A percentile compares a stretch with the other conserved stretches of the same genome.
Conservation (phyloP, 2,888 invertebrate species). For the Zhuqinia jingwanae region DNA sequence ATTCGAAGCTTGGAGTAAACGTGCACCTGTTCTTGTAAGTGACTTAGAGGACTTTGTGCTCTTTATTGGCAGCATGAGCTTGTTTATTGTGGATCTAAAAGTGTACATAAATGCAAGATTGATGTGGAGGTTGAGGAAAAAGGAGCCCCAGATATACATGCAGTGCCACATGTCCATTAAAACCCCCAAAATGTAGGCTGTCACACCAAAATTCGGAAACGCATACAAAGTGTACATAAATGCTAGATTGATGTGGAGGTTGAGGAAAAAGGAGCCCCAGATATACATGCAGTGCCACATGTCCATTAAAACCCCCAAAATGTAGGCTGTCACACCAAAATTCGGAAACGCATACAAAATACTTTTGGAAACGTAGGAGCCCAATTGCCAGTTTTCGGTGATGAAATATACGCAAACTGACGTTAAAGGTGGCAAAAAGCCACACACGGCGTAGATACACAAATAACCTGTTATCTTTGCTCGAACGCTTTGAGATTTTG, state of each 20-base stretch:
- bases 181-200: background rate
- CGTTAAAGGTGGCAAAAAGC: background rate
- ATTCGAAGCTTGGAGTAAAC: background rate
- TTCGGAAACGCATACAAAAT: background rate
- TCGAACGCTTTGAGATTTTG: background rate
- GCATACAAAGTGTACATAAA: constrained; percentile 9
- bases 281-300: background rate
- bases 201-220: background rate
- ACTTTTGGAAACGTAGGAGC: background rate
- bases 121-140: background rate
- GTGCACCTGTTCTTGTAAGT: background rate
- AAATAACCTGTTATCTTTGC: background rate
- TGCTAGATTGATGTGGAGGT: background rate
- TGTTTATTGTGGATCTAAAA: background rate
- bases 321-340: background rate
- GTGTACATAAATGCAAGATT: background rate
- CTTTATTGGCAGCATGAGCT: background rate
- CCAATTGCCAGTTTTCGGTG: constrained; percentile 12
- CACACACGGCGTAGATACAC: background rate
- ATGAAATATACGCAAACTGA: background rate
- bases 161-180: background rate
- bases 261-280: background rate
- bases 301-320: background rate
- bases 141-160: background rate
- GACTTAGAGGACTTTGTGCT: background rate